Evolutionary conservation across 2,888 invertebrate genomes (phyloP), one percentile per base, ranked within the genome.

Genomic region (Fabriciana adippe): DNA sequence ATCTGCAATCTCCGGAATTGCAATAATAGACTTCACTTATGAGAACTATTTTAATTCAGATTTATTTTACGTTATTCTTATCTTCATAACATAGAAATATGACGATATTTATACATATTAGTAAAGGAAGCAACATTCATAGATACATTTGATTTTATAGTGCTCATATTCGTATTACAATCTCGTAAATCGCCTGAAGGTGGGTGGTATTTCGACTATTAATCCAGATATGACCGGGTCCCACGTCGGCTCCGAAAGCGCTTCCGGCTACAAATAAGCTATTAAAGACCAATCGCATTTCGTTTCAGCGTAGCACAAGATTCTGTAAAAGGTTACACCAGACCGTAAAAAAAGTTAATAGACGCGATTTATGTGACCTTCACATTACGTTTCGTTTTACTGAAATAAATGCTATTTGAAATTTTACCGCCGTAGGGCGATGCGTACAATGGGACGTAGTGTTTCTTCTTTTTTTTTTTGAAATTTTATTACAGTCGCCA

Each of bases 261-360:
- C 70, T 60, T 50, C 31, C 60, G 56, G 67, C 67, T 57, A 71
- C 56, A 69, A 66, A 70, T 68, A 72, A 73, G 71, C 72, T 73
- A 71, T 75, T 71, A 72, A 68, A 69, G 60, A 71, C 41, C 64
- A 66, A 71, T 74, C 64, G 69, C 68, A 68, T 72, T 68, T 54
- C 68, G 48, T 64, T 69, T 66, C 31, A 68, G 64, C 64, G 45
- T 60, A 65, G 53, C 71, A 72, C 71, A 73, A 75, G 72, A 73
- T 72, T 73, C 71, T 71, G 69, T 72, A 64, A 75, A 76, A 78
- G 76, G 79, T 79, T 79, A 74, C 6, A 26, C 74, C 74, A 68
- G 70, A 64, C 77, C 77, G 76, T 41, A 41, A 83, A 84, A 85
- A 83, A 82, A 82, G 78, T 83, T 82, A 84, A 84, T 82, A 80